Base-by-base conservation (phyloP, 2,888 invertebrate species). In the Stomorhina lunata region DNA sequence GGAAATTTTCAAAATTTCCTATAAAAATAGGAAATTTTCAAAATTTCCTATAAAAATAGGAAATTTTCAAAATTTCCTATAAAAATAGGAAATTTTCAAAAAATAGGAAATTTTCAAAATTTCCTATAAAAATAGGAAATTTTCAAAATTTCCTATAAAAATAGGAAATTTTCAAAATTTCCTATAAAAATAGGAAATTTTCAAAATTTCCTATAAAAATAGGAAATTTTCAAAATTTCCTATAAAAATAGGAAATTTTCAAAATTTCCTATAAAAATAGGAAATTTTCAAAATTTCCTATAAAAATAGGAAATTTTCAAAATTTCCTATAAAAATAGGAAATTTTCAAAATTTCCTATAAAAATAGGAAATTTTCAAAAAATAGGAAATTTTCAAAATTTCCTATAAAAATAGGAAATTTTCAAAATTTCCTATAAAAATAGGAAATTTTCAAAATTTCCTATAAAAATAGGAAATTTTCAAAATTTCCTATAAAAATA, bases 61-160 rank as follows among this genome's bases (percentile, higher is more conserved):
- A n/a, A 32, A 32, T 65, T 45, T 77, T 73, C 22, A 57, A 5
- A n/a, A 5, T 25, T 27, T 53, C 15, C 32, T 6, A 34, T 37
- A 45, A 0, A 17, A 4, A 45, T 45, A 20, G n/a, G n/a, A n/a
- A n/a, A n/a, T 34, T 29, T n/a, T n/a, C n/a, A n/a, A n/a, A n/a
- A n/a, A n/a, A n/a, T n/a, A n/a, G n/a, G n/a, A n/a, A 32, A 32
- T 65, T 45, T 77, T 73, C 22, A 57, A 5, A n/a, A 5, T 25
- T 27, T 53, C 15, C 32, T 6, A 34, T 37, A 45, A 0, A 17
- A 4, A 45, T 45, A 20, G n/a, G n/a, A n/a, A n/a, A n/a, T n/a
- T n/a, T n/a, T n/a, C n/a, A n/a, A n/a, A 92, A 91, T 92, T 88
- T 34, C 17, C n/a, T n/a, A n/a, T n/a, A n/a, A n/a, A n/a, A n/a